Evolutionary conservation across 2,797 vertebrate species (phyloP).

Genomic region (Neostethus bicornis): DNA sequence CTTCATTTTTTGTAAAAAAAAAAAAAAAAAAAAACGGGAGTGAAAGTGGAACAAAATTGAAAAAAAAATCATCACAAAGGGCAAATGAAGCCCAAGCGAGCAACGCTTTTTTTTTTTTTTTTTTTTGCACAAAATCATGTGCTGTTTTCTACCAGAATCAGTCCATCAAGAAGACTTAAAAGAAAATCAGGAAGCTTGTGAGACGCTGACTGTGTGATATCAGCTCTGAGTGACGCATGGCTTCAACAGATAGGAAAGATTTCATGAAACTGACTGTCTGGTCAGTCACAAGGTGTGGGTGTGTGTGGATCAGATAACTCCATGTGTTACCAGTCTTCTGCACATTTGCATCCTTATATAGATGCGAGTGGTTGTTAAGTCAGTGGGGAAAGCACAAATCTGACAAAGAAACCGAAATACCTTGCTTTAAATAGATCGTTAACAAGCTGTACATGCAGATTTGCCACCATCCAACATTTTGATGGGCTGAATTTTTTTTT

Average conservation of each 20-base stretch:
- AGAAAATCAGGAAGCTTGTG: conserved; percentile 81
- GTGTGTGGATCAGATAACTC: conserved; percentile 57
- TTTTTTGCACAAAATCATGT: conserved; percentile 13
- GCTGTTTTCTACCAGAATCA: conserved; percentile 25
- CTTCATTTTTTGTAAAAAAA: no score
- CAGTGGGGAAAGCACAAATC: not conserved
- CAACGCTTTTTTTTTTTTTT: not conserved
- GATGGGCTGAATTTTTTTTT: conserved; percentile 3
- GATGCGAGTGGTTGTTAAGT: conserved; percentile 16
- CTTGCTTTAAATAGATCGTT: conserved; percentile 7
- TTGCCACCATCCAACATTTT: not conserved
- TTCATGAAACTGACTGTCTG: conserved; percentile 79
- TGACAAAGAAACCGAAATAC: conserved; percentile 6
- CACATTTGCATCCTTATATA: conserved; percentile 16
- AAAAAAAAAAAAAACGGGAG: no score
- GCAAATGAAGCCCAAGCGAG: not conserved
- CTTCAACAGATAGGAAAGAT: conserved; percentile 82
- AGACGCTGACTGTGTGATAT: conserved; percentile 82
- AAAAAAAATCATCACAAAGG: no score
- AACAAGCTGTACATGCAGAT: not conserved
- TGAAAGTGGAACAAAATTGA: not conserved
- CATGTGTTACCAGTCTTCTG: conserved; percentile 15
- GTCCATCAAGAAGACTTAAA: conserved; percentile 59
- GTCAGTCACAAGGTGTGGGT: conserved; percentile 79
- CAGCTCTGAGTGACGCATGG: conserved; percentile 79